Evolutionary conservation across 2,113 vertebrate species (phyloP).

Genomic region (Procavia capensis): DNA sequence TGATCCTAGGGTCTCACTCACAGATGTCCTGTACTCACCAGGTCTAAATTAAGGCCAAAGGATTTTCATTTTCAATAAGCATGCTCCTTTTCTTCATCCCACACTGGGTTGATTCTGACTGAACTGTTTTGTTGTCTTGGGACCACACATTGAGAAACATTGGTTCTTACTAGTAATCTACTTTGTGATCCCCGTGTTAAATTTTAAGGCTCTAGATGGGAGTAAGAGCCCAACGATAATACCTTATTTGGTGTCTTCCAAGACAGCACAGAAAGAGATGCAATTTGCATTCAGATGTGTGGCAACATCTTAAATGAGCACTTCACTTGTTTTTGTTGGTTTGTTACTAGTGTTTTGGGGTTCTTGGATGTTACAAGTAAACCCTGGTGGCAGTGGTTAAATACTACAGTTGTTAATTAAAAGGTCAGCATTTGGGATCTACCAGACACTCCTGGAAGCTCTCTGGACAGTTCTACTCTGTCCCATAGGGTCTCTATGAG

Average conservation of each 20-base stretch:
- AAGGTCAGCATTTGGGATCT: too few relatives aligned
- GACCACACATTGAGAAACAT: neutral
- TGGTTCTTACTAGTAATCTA: neutral
- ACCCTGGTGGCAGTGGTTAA: too few relatives aligned
- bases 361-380: neutral
- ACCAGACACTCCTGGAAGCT: too few relatives aligned
- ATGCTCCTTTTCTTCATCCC: neutral
- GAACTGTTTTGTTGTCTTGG: neutral
- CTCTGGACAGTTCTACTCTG: too few relatives aligned
- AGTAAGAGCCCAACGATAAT: neutral
- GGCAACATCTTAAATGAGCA: slow-evolving; percentile 22
- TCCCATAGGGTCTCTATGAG: too few relatives aligned
- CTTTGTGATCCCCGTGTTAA: neutral
- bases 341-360: too few relatives aligned
- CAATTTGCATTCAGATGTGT: neutral
- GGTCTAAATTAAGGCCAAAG: neutral
- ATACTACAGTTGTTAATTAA: too few relatives aligned
- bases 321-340: neutral
- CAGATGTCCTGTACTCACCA: neutral
- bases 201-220: neutral
- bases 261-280: neutral
- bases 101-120: neutral
- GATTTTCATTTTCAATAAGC: slow-evolving; percentile 15
- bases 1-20: neutral
- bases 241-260: neutral